Conservation (phyloP, 2,888 invertebrate genomes). For the Athalia cordata region DNA sequence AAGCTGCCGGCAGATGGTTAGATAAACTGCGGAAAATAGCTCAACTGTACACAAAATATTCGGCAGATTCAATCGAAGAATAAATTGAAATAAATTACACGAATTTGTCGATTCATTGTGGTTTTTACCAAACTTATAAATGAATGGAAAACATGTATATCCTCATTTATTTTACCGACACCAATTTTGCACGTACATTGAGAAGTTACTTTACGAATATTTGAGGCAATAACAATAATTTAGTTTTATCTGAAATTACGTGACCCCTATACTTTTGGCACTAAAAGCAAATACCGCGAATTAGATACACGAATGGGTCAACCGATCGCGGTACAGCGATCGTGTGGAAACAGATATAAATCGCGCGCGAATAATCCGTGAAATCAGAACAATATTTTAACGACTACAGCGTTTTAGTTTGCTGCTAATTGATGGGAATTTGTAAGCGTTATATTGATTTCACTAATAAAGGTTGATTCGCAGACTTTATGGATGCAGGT, state of each 20-base stretch:
- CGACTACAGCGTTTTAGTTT: constrained; percentile 5
- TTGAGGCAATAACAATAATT: not conserved
- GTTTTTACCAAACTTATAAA: too few relatives aligned
- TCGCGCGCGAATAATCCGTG: not conserved
- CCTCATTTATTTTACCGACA: too few relatives aligned
- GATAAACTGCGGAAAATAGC: constrained; percentile 34
- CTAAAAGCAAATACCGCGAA: not conserved
- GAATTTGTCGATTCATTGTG: too few relatives aligned
- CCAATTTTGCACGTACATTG: too few relatives aligned
- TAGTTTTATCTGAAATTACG: not conserved
- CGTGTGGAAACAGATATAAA: constrained; percentile 13
- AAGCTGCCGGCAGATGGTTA: constrained; percentile 37
- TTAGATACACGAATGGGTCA: not conserved
- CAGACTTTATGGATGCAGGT: constrained; percentile 30
- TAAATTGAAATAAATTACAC: constrained; percentile 24
- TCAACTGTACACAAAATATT: constrained; percentile 26
- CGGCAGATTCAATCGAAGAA: constrained; percentile 31
- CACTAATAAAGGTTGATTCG: constrained; percentile 37
- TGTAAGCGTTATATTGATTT: constrained; percentile 26
- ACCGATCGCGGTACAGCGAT: not conserved
- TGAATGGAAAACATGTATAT: too few relatives aligned
- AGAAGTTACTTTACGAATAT: too few relatives aligned
- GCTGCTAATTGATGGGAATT: constrained; percentile 26
- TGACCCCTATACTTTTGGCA: not conserved
- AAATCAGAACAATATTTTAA: constrained; percentile 14